Evolutionary conservation across 1,140 invertebrate species (phyloP).

Genomic region (Agrypnia vestita): DNA sequence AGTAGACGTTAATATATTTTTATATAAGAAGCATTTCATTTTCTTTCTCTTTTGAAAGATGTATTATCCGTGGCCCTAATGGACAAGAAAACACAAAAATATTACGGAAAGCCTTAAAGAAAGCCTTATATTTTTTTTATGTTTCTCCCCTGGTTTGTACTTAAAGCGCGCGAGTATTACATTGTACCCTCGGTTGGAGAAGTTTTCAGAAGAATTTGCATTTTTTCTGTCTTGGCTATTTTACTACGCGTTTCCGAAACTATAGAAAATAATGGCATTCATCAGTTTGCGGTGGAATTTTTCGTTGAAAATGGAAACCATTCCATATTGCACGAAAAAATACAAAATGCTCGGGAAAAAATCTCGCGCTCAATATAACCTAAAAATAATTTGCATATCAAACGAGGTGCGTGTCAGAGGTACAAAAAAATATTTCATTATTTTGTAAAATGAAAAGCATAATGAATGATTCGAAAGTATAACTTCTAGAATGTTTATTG

Average conservation of each 20-base stretch:
- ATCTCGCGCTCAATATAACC: conserved; percentile 18
- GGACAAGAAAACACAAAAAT: conserved; percentile 9
- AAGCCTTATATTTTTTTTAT: neutral
- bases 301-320: too few relatives aligned
- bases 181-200: too few relatives aligned
- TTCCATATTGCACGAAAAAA: neutral
- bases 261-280: too few relatives aligned
- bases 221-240: too few relatives aligned
- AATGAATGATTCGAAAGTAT: neutral
- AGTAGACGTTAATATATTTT: neutral
- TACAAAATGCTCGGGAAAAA: conserved; percentile 1
- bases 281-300: too few relatives aligned
- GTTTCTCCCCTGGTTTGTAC: neutral
- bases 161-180: too few relatives aligned
- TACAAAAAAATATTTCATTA: neutral
- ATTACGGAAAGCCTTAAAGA: neutral
- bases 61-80: conserved; percentile 10
- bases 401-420: conserved; percentile 15
- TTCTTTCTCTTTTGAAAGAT: neutral
- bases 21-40: neutral
- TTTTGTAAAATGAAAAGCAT: conserved; percentile 13
- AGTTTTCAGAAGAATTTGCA: too few relatives aligned
- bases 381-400: conserved; percentile 31
- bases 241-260: too few relatives aligned
- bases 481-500: neutral